Conservation (phyloP, 2,888 invertebrate species). For the Watsonalla binaria region DNA sequence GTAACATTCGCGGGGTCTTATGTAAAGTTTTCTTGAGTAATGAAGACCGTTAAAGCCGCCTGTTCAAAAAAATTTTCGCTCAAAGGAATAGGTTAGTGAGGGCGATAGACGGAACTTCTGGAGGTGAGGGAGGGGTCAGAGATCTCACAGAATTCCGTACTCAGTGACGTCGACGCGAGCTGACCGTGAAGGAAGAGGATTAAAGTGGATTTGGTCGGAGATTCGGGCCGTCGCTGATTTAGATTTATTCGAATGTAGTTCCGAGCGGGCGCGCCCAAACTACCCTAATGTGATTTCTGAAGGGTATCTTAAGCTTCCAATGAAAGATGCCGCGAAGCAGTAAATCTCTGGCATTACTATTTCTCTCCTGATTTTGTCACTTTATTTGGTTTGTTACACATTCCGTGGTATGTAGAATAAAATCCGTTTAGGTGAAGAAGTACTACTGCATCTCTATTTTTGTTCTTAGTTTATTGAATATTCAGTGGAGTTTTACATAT, state of each 20-base stretch:
- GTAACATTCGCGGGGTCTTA: conserved; percentile 27
- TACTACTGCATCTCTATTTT: too few species aligned
- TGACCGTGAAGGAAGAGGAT: conserved; percentile 32
- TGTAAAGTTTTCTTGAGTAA: conserved; percentile 38
- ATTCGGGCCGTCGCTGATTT: conserved; percentile 45
- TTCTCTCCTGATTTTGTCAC: conserved; percentile 9
- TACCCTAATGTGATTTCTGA: conserved; percentile 59
- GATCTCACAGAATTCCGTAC: neutral
- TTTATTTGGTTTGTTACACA: neutral
- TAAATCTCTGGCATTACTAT: conserved; percentile 49
- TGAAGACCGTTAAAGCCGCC: conserved; percentile 25
- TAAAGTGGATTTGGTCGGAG: conserved; percentile 43
- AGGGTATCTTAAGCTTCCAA: conserved; percentile 40
- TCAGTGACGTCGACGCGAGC: conserved; percentile 18
- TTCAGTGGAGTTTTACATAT: too few species aligned
- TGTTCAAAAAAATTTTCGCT: conserved; percentile 21
- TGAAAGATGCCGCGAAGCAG: conserved; percentile 40
- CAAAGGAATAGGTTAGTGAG: conserved; percentile 2
- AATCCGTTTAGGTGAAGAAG: too few species aligned
- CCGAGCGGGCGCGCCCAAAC: conserved; percentile 45
- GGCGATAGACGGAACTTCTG: neutral
- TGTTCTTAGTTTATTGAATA: too few species aligned
- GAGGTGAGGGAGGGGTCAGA: neutral
- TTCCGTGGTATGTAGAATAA: too few species aligned
- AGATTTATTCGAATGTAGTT: conserved; percentile 59